phyloP scores from a whole-genome alignment of 2,113 vertebrate genomes.

The Arizona elegans region DNA sequence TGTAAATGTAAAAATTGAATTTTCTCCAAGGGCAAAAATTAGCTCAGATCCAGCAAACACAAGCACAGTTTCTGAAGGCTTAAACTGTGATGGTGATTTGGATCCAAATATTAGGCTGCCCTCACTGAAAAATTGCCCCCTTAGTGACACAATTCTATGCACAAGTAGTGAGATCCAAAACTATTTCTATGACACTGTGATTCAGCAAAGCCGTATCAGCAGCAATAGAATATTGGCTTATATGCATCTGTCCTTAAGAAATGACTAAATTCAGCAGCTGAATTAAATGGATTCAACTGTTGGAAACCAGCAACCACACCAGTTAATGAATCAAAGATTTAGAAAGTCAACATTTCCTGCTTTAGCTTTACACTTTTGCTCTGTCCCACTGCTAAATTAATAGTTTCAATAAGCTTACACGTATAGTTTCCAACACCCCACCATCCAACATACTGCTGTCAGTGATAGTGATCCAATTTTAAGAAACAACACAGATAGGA shows the following conservation, averaged over 20 bases:
- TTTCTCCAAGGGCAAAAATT: constrained; percentile 9
- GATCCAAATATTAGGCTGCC: neutral
- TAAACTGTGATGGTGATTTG: neutral
- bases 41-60: constrained; percentile 9
- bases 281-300: neutral
- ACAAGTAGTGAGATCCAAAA: neutral
- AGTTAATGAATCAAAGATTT: neutral
- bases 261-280: neutral
- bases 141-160: neutral
- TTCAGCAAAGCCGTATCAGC: neutral
- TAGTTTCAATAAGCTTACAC: neutral
- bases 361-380: neutral
- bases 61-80: neutral
- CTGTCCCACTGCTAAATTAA: neutral
- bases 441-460: neutral
- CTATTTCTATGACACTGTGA: neutral
- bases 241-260: neutral
- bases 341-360: neutral
- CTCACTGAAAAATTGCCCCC: neutral
- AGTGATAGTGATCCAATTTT: neutral
- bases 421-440: neutral
- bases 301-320: neutral
- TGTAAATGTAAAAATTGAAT: constrained; percentile 35
- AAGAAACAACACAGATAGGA: neutral
- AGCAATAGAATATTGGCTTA: neutral